These are phyloP conservation scores for Acanthoscelides obtectus DNA, from an alignment of 2,888 invertebrate species.

Conservation along the genomic window DNA sequence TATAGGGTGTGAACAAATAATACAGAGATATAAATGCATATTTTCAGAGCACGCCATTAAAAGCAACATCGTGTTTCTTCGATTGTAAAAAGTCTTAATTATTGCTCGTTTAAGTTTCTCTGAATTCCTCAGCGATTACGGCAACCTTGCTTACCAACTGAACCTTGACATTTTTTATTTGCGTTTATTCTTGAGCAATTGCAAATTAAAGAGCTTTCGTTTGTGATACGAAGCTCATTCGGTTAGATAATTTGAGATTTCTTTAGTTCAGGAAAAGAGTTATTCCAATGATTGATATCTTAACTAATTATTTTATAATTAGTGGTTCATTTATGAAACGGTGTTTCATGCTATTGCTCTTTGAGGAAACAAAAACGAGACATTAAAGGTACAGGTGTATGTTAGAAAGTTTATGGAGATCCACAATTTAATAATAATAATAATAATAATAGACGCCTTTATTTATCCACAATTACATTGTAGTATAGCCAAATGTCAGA, in stretches of 20 bases:
- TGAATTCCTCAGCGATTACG: background rate
- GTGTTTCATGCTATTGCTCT: background rate
- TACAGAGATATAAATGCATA: background rate
- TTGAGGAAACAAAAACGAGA: too few species aligned
- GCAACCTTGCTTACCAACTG: background rate
- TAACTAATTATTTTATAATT: background rate
- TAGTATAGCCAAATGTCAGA: too few species aligned
- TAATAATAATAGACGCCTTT: too few species aligned
- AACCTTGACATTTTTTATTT: background rate
- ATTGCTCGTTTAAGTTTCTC: background rate
- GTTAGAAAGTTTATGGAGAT: too few species aligned
- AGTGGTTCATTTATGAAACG: background rate
- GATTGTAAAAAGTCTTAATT: background rate
- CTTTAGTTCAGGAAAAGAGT: background rate
- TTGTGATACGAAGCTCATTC: background rate
- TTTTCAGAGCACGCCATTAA: background rate
- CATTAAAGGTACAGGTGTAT: too few species aligned
- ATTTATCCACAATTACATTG: too few species aligned
- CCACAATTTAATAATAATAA: too few species aligned
- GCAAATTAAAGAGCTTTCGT: background rate
- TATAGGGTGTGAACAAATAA: background rate
- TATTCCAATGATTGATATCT: background rate
- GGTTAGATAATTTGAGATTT: background rate
- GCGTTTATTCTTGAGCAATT: background rate
- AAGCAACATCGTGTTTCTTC: background rate